Percentiles rank a stretch among this genome's conserved stretches.
These are phyloP conservation scores for Bufotes viridis DNA, from an alignment of 2,797 vertebrate genomes.

Conservation along the genomic window DNA sequence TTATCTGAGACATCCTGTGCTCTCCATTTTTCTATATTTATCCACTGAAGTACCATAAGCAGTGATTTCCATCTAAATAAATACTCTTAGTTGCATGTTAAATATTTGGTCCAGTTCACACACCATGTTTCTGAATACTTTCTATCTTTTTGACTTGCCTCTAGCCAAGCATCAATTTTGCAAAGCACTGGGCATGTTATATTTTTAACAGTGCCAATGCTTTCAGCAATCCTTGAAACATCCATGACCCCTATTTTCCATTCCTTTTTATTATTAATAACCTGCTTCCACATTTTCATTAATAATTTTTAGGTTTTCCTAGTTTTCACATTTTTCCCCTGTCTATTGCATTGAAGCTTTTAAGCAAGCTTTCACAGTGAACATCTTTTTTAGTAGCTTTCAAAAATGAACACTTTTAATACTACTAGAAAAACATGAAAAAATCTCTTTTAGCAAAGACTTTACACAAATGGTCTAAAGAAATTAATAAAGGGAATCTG, in stretches of 20 bases:
- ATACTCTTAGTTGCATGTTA: neutral
- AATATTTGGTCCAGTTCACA: neutral
- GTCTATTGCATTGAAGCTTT: neutral
- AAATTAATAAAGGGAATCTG: neutral
- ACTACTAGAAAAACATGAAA: neutral
- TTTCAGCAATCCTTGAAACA: slow-evolving; percentile 52
- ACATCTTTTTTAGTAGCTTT: neutral
- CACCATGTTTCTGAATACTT: neutral
- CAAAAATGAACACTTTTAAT: neutral
- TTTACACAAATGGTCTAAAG: neutral
- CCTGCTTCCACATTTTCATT: slow-evolving; percentile 39
- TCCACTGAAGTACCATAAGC: too few relatives aligned
- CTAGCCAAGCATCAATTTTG: slow-evolving; percentile 39
- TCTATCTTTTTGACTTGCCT: slow-evolving; percentile 27
- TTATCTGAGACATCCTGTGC: too few relatives aligned
- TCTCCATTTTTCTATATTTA: too few relatives aligned
- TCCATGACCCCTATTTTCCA: slow-evolving; percentile 18
- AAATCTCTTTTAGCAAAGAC: neutral
- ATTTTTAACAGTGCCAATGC: slow-evolving; percentile 22
- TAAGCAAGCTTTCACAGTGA: slow-evolving; percentile 4
- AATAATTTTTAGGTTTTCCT: slow-evolving; percentile 32
- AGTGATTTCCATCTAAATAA: neutral
- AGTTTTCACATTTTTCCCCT: slow-evolving; percentile 28
- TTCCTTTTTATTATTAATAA: slow-evolving; percentile 44
- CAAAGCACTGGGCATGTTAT: slow-evolving; percentile 18